Percentiles rank a stretch among this genome's conserved stretches.
These are phyloP conservation scores for Palythoa grandiflora DNA, from an alignment of 92 coral and sea anemone genomes.

Conservation along the genomic window DNA sequence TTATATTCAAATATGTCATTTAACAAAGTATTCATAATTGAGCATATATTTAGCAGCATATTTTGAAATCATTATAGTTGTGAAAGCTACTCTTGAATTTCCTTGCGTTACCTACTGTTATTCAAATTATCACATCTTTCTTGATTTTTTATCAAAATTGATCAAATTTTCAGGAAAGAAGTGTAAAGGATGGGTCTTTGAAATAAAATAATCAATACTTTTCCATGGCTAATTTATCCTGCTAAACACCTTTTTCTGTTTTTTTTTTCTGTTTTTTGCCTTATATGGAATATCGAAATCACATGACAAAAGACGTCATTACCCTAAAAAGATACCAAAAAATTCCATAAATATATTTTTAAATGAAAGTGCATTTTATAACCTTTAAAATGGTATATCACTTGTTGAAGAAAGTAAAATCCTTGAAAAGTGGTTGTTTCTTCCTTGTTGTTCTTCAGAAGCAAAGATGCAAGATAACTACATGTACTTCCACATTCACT, in stretches of 20 bases:
- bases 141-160: conserved; percentile 16
- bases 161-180: conserved; percentile 8
- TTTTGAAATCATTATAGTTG: not conserved
- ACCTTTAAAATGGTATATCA: not conserved
- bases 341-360: not conserved
- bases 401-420: not conserved
- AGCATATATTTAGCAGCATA: conserved; percentile 10
- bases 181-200: not conserved
- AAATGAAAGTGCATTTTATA: not conserved
- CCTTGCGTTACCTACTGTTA: conserved; percentile 27
- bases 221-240: conserved; percentile 11
- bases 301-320: conserved; percentile 3
- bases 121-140: conserved; percentile 22
- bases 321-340: not conserved
- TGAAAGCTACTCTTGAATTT: not conserved
- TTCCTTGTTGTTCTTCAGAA: not conserved
- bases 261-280: conserved; percentile 1
- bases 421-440: no score
- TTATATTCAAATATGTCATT: conserved; percentile 1
- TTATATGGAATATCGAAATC: conserved; percentile 12
- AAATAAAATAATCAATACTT: not conserved
- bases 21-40: conserved; percentile 4
- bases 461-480: not conserved
- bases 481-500: not conserved
- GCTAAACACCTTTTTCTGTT: not conserved